These are phyloP conservation scores for Microchirus variegatus DNA, from an alignment of 2,797 vertebrate species.

Conservation along the genomic window DNA sequence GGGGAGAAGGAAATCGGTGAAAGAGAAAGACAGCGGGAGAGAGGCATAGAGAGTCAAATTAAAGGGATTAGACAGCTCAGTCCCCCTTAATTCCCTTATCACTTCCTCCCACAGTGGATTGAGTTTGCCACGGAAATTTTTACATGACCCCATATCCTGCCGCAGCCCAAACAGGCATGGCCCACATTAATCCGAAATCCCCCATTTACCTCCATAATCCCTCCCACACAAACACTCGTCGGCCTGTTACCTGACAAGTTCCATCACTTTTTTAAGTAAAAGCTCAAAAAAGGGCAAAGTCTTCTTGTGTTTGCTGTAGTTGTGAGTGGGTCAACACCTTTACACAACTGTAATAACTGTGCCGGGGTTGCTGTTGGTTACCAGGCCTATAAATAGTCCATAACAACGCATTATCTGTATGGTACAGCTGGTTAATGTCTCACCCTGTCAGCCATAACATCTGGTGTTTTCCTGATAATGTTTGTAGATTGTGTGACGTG, in stretches of 20 bases:
- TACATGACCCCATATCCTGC: slow-evolving; percentile 73
- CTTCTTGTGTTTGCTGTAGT: not conserved
- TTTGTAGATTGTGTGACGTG: not conserved
- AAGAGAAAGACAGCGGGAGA: slow-evolving; percentile 45
- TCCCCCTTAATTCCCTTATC: slow-evolving; percentile 82
- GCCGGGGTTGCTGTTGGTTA: not conserved
- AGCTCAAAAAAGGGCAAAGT: not conserved
- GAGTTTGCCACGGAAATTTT: slow-evolving; percentile 75
- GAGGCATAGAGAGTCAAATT: slow-evolving; percentile 73
- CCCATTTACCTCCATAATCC: slow-evolving; percentile 80
- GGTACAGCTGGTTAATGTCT: not conserved
- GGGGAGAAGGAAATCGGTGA: slow-evolving; percentile 14
- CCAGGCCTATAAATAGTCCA: not conserved
- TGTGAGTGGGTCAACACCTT: slow-evolving; percentile 1
- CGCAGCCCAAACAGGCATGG: slow-evolving; percentile 72
- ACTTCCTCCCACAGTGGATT: slow-evolving; percentile 78
- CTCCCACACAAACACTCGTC: slow-evolving; percentile 47
- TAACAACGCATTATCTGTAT: not conserved
- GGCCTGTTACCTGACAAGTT: slow-evolving; percentile 35
- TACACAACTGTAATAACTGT: not conserved
- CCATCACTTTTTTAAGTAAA: slow-evolving; percentile 5
- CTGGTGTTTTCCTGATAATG: not conserved
- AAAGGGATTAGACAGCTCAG: slow-evolving; percentile 82
- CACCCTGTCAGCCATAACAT: not conserved
- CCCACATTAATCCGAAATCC: slow-evolving; percentile 79